These are phyloP conservation scores for Gallinago solitaria DNA, from an alignment of 2,797 vertebrate species.

Conservation along the genomic window DNA sequence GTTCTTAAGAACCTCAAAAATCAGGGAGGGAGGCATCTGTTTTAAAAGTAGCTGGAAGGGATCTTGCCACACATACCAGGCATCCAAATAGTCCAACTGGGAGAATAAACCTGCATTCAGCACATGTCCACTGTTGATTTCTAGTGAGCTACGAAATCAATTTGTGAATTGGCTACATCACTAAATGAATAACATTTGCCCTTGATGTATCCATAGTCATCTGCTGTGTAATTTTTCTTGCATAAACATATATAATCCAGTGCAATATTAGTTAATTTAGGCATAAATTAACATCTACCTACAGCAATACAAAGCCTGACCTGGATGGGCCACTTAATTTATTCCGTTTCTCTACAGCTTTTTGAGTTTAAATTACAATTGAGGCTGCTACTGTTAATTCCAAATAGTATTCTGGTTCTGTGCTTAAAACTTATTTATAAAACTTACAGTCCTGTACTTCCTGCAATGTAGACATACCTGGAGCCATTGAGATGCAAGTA, in stretches of 20 bases:
- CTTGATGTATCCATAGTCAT: neutral
- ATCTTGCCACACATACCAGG: neutral
- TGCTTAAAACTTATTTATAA: neutral
- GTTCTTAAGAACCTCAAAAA: neutral
- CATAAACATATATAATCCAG: neutral
- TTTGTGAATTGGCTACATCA: neutral
- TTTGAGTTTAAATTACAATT: neutral
- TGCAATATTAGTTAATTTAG: neutral
- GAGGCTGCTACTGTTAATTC: neutral
- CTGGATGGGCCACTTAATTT: neutral
- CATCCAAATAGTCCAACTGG: neutral
- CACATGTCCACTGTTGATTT: neutral
- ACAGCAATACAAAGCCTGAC: neutral
- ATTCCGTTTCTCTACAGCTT: neutral
- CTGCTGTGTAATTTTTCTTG: neutral
- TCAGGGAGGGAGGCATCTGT: neutral
- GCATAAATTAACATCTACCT: neutral
- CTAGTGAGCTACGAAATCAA: neutral
- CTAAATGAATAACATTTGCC: neutral
- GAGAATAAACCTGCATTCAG: neutral
- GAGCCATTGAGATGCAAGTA: neutral
- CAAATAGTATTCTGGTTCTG: neutral
- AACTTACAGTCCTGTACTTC: neutral
- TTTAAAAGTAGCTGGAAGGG: neutral
- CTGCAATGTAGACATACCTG: neutral